Percentiles rank a stretch among this genome's conserved stretches.
Conservation (phyloP, 2,797 vertebrate species). For the Echeneis naucrates region DNA sequence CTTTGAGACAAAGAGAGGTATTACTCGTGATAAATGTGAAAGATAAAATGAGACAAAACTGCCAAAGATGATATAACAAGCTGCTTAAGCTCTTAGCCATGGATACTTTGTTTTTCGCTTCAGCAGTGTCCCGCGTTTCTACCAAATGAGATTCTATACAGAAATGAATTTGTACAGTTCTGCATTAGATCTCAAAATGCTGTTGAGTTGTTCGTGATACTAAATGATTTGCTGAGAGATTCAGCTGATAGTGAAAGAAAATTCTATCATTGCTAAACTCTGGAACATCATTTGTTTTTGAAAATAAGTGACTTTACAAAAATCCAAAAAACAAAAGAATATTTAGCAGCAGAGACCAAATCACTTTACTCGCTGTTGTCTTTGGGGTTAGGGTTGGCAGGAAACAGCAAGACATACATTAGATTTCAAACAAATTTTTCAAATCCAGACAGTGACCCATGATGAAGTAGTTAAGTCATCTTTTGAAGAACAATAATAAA, state of each 20-base stretch:
- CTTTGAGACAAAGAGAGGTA: not conserved
- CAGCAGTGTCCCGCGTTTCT: not conserved
- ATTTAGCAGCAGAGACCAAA: too few relatives aligned
- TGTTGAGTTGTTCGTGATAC: not conserved
- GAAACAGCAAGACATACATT: slow-evolving; percentile 35
- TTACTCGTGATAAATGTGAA: not conserved
- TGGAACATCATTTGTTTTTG: not conserved
- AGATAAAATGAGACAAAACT: not conserved
- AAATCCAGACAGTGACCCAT: slow-evolving; percentile 1
- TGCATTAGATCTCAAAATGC: not conserved
- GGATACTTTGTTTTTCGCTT: not conserved
- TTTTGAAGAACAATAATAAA: slow-evolving; percentile 3
- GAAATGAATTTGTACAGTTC: not conserved
- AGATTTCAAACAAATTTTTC: slow-evolving; percentile 25
- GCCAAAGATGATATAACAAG: not conserved
- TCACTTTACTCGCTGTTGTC: too few relatives aligned
- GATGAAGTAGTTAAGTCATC: slow-evolving; percentile 1
- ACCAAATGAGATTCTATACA: not conserved
- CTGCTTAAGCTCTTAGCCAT: too few relatives aligned
- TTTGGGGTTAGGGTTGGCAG: too few relatives aligned
- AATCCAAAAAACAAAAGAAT: not conserved
- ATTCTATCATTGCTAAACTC: not conserved
- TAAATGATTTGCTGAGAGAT: not conserved
- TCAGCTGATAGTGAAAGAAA: not conserved
- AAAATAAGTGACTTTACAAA: not conserved